Percentiles rank a stretch among this genome's conserved stretches.
These are phyloP conservation scores for Caenorhabditis sp. DNA, from an alignment of 2,888 invertebrate species.

Conservation along the genomic window DNA sequence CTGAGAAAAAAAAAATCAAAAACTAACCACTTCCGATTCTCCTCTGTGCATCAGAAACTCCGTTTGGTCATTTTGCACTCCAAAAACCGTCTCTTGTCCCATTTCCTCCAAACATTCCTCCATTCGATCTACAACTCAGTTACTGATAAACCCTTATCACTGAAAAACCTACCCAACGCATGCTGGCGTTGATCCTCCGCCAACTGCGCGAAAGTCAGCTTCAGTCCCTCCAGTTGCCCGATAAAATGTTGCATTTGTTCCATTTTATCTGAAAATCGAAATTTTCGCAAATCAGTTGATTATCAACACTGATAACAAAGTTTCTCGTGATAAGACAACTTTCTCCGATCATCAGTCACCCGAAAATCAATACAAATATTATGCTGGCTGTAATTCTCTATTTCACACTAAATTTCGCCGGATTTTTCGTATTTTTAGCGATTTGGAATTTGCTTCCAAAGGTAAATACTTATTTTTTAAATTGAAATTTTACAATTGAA, in stretches of 20 bases:
- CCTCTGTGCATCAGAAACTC: conserved; percentile 33
- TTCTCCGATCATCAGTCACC: too few species aligned
- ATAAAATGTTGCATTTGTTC: too few species aligned
- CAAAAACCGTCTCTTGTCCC: conserved; percentile 20
- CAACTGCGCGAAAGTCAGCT: conserved; percentile 12
- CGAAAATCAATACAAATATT: neutral
- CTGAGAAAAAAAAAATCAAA: neutral
- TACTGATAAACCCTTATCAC: too few species aligned
- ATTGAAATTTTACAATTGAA: conserved; percentile 14
- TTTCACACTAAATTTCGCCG: conserved; percentile 61
- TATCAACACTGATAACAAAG: too few species aligned
- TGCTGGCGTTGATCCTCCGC: conserved; percentile 7
- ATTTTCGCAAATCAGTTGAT: too few species aligned
- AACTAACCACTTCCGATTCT: conserved; percentile 25
- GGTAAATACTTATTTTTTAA: conserved; percentile 37
- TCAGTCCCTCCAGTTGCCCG: conserved; percentile 26
- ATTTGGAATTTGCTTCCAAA: conserved; percentile 67
- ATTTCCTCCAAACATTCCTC: conserved; percentile 31
- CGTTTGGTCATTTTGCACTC: neutral
- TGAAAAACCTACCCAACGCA: conserved; percentile 51
- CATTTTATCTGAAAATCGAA: too few species aligned
- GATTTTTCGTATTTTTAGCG: conserved; percentile 67
- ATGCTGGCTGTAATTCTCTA: conserved; percentile 39
- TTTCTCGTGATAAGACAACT: too few species aligned
- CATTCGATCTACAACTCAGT: conserved; percentile 5